phyloP scores from a whole-genome alignment of 2,113 vertebrate species.

The Neopipo cinnamomea region DNA sequence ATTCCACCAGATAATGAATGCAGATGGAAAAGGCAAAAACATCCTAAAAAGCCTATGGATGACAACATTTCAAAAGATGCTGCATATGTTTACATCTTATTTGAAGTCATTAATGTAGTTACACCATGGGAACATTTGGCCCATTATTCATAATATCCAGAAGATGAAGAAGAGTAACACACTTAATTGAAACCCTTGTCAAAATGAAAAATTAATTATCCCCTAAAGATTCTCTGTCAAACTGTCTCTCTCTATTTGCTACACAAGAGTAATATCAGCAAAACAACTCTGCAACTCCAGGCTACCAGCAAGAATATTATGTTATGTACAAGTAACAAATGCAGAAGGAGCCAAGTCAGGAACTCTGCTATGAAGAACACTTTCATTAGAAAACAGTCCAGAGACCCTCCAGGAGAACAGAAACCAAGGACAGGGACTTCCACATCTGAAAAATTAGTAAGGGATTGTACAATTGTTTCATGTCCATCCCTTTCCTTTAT shows the following conservation, averaged over 20 bases:
- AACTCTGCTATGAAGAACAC: background rate
- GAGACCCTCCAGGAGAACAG: background rate
- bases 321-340: background rate
- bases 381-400: background rate
- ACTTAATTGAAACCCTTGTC: slow-evolving; percentile 59
- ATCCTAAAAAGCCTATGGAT: background rate
- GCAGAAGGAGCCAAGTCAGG: slow-evolving; percentile 1
- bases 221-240: slow-evolving; percentile 63
- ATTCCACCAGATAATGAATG: background rate
- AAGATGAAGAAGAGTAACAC: slow-evolving; percentile 37
- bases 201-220: slow-evolving; percentile 58
- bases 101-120: slow-evolving; percentile 13
- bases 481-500: background rate
- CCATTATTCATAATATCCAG: slow-evolving; percentile 18
- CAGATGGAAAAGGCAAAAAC: background rate
- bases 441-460: background rate
- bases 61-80: background rate
- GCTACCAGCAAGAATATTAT: background rate
- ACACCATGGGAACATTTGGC: slow-evolving; percentile 2
- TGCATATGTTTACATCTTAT: background rate
- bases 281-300: slow-evolving; percentile 1
- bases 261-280: background rate
- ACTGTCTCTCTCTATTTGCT: slow-evolving; percentile 55
- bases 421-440: background rate
- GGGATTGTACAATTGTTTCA: background rate